Evolutionary conservation across 2,888 invertebrate species (phyloP), one percentile per base, ranked within the genome.

Genomic region (Shargacucullia verbasci): DNA sequence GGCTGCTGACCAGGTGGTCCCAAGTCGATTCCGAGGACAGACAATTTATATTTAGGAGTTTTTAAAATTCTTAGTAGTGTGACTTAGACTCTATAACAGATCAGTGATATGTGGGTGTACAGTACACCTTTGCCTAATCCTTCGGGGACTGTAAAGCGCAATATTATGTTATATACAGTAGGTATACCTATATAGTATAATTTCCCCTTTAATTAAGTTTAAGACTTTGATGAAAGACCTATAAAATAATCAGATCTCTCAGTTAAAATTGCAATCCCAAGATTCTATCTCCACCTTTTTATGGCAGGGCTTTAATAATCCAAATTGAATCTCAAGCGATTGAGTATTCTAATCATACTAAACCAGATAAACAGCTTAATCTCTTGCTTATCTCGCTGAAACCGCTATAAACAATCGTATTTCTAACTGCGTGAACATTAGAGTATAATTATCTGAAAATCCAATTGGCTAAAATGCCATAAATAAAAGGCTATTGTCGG

Each of bases 401-500:
- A 76, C 69, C 64, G 67, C 70, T 67, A 79, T 78, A 79, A 79
- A 75, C 79, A 75, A 77, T 74, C 63, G 79, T 56, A 72, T 80
- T 29, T 73, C 64, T 62, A 73, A 70, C 64, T 63, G 68, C 71
- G 47, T 63, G 71, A 57, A 72, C 78, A 76, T 80, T 79, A 77
- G 66, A 70, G 65, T 59, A 73, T 76, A 79, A 81, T 82, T 80
- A 79, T 76, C 68, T 63, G 60, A 53, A 72, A 78, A 80, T 74
- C 65, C 79, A 78, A 79, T 76, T 65, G 73, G 64, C 73, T 76
- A 79, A 79, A 79, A 78, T 64, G 75, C 78, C 57, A 82, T 82
- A 83, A 84, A 84, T 84, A 83, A 81, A 79, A 68, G 69, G 54
- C 70, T 41, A 72, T 77, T 80, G 75, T 69, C 59, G 63, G 49